Percentiles rank a stretch among this genome's conserved stretches.
Conservation (phyloP, 2,113 vertebrate species). For the Aleadryas rufinucha region DNA sequence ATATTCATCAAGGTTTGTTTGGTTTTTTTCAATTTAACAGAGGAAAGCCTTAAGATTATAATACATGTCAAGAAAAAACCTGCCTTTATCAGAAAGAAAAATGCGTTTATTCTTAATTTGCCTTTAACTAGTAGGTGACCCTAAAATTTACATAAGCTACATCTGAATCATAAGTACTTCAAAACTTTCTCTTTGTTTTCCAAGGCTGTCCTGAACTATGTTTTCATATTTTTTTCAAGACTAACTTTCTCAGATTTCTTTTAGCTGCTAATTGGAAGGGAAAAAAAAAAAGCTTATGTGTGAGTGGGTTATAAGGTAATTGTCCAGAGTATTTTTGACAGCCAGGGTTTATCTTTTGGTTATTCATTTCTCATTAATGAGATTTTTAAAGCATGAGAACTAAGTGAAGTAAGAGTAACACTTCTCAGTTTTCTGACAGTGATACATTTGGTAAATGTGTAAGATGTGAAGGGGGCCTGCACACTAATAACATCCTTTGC, state of each 20-base stretch:
- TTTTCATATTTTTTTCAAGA: not conserved
- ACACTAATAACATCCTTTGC: not conserved
- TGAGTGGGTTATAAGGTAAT: not conserved
- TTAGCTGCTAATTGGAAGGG: not conserved
- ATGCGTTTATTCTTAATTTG: not conserved
- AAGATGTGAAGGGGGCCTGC: not conserved
- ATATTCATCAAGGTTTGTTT: not conserved
- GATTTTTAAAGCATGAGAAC: not conserved
- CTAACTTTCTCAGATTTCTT: not conserved
- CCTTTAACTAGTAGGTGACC: not conserved
- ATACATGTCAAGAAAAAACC: not conserved
- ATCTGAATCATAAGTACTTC: not conserved
- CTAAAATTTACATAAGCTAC: not conserved
- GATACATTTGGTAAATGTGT: not conserved
- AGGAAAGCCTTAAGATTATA: not conserved
- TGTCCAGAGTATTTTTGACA: not conserved
- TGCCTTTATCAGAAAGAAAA: not conserved
- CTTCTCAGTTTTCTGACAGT: not conserved
- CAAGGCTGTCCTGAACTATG: not conserved
- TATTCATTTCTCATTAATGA: not conserved
- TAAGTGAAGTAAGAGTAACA: not conserved
- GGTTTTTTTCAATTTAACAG: not conserved
- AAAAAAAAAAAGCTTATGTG: accelerated
- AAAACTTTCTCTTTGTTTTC: not conserved
- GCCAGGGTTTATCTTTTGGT: not conserved